Evolutionary conservation across 2,888 invertebrate species (phyloP).

Genomic region (Tuberolachnus salignus): DNA sequence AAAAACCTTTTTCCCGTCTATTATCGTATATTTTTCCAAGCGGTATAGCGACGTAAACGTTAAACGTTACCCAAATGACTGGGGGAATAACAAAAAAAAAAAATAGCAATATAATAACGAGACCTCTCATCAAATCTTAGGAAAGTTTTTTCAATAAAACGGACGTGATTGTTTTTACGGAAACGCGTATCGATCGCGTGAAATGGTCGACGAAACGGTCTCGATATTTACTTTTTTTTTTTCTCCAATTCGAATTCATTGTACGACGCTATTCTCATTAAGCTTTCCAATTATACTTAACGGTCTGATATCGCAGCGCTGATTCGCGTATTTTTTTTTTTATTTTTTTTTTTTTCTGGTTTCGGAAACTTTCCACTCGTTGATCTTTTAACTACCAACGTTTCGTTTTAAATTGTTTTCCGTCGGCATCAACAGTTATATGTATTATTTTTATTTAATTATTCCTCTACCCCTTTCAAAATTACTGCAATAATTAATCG

Average conservation of each 20-base stretch:
- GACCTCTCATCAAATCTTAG: neutral
- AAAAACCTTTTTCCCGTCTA: neutral
- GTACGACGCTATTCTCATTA: neutral
- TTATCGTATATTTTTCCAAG: neutral
- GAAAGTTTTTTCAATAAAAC: neutral
- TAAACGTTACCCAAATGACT: conserved; percentile 7
- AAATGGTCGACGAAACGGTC: neutral
- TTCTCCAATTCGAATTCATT: conserved; percentile 10
- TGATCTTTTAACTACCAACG: too few relatives aligned
- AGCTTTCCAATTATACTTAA: conserved; percentile 40
- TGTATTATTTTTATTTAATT: too few relatives aligned
- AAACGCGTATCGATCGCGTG: neutral
- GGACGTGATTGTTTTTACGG: conserved; percentile 17
- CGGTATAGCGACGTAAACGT: conserved; percentile 6
- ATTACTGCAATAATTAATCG: too few relatives aligned
- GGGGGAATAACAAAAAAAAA: neutral
- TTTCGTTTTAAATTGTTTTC: too few relatives aligned
- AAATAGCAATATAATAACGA: conserved; percentile 3
- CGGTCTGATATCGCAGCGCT: neutral
- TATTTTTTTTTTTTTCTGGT: too few relatives aligned
- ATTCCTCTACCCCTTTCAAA: too few relatives aligned
- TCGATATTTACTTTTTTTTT: neutral
- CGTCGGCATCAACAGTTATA: too few relatives aligned
- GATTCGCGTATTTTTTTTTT: neutral
- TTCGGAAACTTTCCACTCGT: too few relatives aligned